These are phyloP conservation scores for Agonopterix arenella DNA, from an alignment of 2,888 invertebrate species.

Conservation along the genomic window DNA sequence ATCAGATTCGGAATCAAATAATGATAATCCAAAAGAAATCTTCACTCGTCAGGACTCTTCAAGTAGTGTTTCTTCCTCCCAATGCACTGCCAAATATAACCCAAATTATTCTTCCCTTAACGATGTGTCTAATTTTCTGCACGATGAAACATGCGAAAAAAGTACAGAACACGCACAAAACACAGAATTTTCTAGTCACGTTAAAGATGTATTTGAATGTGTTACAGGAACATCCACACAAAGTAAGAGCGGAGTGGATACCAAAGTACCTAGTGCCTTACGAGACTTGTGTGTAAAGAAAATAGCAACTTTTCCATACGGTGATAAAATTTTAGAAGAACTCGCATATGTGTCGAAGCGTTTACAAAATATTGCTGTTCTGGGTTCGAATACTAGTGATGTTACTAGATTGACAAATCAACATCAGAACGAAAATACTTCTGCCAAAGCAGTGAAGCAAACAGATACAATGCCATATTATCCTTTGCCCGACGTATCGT, in stretches of 20 bases:
- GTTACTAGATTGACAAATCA: slow-evolving; percentile 9
- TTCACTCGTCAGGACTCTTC: slow-evolving; percentile 76
- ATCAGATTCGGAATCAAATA: slow-evolving; percentile 46
- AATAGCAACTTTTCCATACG: slow-evolving; percentile 82
- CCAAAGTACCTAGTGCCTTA: slow-evolving; percentile 64
- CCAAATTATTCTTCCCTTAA: slow-evolving; percentile 77
- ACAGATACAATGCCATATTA: slow-evolving; percentile 55
- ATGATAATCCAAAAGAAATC: slow-evolving; percentile 38
- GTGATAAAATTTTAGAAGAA: slow-evolving; percentile 81
- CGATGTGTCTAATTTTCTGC: slow-evolving; percentile 76
- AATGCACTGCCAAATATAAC: slow-evolving; percentile 83
- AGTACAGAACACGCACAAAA: slow-evolving; percentile 22
- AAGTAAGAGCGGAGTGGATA: slow-evolving; percentile 18
- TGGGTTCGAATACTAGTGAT: slow-evolving; percentile 18
- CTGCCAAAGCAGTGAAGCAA: neutral
- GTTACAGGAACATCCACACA: slow-evolving; percentile 43
- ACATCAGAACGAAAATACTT: slow-evolving; percentile 1
- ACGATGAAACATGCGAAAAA: slow-evolving; percentile 49
- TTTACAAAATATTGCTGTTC: slow-evolving; percentile 54
- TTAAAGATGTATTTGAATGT: slow-evolving; percentile 64
- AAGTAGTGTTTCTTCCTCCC: slow-evolving; percentile 80
- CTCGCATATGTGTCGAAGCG: slow-evolving; percentile 79
- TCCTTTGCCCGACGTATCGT: slow-evolving; percentile 63
- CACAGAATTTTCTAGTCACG: slow-evolving; percentile 37
- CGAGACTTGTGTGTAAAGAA: slow-evolving; percentile 81